phyloP scores from a whole-genome alignment of 2,113 vertebrate species.

The Clarias macrocephalus region DNA sequence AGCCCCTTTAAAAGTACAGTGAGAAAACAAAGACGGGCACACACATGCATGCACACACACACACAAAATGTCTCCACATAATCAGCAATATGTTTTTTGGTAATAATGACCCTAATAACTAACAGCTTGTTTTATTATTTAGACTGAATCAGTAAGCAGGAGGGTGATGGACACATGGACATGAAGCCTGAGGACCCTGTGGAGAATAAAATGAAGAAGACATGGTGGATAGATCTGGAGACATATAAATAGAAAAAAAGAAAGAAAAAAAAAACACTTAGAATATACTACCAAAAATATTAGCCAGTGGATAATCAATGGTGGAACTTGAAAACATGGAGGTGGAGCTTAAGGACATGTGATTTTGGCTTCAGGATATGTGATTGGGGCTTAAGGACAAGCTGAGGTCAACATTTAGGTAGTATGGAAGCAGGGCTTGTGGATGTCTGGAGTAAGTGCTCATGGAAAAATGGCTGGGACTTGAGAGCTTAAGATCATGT shows the following conservation, averaged over 20 bases:
- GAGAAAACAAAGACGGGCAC: not conserved
- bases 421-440: not conserved
- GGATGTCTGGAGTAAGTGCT: not conserved
- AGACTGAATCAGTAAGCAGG: conserved; percentile 38
- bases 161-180: not conserved
- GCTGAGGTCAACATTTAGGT: not conserved
- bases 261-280: not conserved
- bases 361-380: not conserved
- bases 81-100: not conserved
- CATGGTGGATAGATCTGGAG: not conserved
- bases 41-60: not conserved
- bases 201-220: not conserved
- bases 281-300: not conserved
- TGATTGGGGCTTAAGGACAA: not conserved
- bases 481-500: not conserved
- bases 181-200: not conserved
- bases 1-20: conserved; percentile 63
- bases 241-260: not conserved
- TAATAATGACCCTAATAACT: not conserved
- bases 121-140: not conserved
- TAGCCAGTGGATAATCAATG: not conserved
- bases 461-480: not conserved
- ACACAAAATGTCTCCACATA: not conserved
- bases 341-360: not conserved
- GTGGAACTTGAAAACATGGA: not conserved